Conservation (phyloP, 2,888 invertebrate species). For the Phorcus lineatus region DNA sequence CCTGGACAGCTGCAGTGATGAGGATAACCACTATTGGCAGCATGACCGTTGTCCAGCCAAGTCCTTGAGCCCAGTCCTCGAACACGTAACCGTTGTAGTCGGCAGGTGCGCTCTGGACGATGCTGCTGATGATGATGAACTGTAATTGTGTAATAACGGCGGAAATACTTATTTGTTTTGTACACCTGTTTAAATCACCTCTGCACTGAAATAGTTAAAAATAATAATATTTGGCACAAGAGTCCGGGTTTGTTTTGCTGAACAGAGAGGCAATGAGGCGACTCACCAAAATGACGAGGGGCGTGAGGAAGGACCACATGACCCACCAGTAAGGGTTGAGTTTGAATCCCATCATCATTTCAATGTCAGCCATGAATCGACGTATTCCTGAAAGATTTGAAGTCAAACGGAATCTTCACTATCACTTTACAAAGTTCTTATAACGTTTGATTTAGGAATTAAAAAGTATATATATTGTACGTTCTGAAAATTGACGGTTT, state of each 20-base stretch:
- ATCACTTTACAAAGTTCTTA: no score
- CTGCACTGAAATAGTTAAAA: no score
- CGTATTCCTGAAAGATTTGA: neutral
- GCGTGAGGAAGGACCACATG: conserved; percentile 32
- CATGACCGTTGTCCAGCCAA: conserved; percentile 53
- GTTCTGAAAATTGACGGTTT: no score
- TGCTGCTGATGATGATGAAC: conserved; percentile 55
- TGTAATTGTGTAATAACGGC: neutral
- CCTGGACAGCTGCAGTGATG: conserved; percentile 40
- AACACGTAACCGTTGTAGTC: conserved; percentile 45
- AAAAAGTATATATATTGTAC: no score
- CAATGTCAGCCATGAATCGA: conserved; percentile 29
- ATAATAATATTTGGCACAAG: no score
- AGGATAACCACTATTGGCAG: conserved; percentile 46
- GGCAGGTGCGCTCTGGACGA: conserved; percentile 48
- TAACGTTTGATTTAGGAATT: no score
- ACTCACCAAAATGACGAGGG: conserved; percentile 31
- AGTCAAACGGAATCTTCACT: no score
- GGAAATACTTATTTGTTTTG: no score
- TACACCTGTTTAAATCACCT: no score
- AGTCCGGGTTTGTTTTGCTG: no score
- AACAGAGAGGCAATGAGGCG: no score
- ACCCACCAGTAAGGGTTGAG: conserved; percentile 32
- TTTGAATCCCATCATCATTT: conserved; percentile 38
- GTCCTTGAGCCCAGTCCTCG: conserved; percentile 47